Evolutionary conservation across 1,140 invertebrate genomes (phyloP), one percentile per base, ranked within the genome.

Genomic region (Brachystomella parvula): DNA sequence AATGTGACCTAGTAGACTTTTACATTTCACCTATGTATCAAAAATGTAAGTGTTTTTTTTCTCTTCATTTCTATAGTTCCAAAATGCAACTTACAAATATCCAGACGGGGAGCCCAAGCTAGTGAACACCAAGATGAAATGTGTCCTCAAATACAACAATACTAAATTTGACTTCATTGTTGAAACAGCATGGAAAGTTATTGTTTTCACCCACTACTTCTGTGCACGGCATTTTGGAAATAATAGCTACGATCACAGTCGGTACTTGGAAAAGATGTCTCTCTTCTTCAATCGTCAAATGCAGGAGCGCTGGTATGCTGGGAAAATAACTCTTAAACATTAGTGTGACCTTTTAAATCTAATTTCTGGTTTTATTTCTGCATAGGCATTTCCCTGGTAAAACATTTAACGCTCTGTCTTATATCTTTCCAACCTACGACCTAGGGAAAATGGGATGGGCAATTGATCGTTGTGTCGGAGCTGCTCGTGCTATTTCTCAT

Each of bases 181-280:
- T 3, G 64, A 65, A 47, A 31, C 57, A 2, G 64, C 57, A 28
- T 65, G 64, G 64, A 65, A 65, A 29, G 57, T 57, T 1, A 15
- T 59, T 33, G 28, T 65, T 28, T 65, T 65, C 24, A 49, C 64
- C 3, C 64, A 65, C 21, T 65, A 65, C 33, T 65, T 58, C 35
- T 65, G 64, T 30, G 33, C 56, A 21, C 6, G 53, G n/a, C 64
- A 65, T 39, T 65, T 65, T 30, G 31, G 2, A 2, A 24, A 39
- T 17, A 39, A 47, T 60, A 60, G 32, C 39, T n/a, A 44, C 2
- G 56, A 56, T 9, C 57, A 58, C 28, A 60, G 64, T 35, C 12
- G 26, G 1, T 65, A 39, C 24, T 2, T 39, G 19, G 47, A 65
- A 6, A 65, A 65, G 47, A 44, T 65, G 33, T 31, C 56, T 21